These are phyloP conservation scores for Antheraea yamamai DNA, from an alignment of 2,888 invertebrate species.

Conservation along the genomic window DNA sequence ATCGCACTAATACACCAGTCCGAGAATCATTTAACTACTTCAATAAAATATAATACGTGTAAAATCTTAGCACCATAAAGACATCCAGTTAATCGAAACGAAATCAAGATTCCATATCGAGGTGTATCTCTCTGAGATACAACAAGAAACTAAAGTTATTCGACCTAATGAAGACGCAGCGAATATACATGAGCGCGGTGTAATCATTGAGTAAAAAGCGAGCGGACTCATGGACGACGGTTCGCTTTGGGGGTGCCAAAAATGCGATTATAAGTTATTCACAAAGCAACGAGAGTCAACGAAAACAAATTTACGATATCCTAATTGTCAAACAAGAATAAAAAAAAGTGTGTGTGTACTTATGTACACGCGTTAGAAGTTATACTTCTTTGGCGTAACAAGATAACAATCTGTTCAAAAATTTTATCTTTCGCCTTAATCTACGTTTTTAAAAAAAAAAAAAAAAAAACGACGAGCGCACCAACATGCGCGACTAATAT, in stretches of 20 bases:
- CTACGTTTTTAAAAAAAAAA: no score
- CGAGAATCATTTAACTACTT: not conserved
- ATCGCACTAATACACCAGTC: not conserved
- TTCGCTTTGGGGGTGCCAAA: conserved; percentile 69
- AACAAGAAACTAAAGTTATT: conserved; percentile 43
- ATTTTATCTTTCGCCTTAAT: no score
- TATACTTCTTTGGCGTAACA: no score
- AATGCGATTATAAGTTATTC: conserved; percentile 78
- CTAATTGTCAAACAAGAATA: no score
- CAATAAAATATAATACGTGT: not conserved
- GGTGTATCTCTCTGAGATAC: conserved; percentile 43
- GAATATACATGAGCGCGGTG: conserved; percentile 56
- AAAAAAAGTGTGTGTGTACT: no score
- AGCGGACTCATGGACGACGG: conserved; percentile 47
- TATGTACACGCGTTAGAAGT: no score
- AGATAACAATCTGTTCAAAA: no score
- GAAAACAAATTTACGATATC: not conserved
- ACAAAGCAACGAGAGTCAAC: conserved; percentile 8
- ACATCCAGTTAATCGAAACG: conserved; percentile 23
- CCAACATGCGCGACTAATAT: no score
- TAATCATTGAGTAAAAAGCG: conserved; percentile 62
- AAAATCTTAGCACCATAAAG: conserved; percentile 12
- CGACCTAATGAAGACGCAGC: conserved; percentile 70
- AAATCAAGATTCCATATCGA: conserved; percentile 45
- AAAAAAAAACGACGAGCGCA: no score